Evolutionary conservation across 2,113 vertebrate genomes (phyloP), one percentile per base, ranked within the genome.

Genomic region (Phoenicopterus ruber): DNA sequence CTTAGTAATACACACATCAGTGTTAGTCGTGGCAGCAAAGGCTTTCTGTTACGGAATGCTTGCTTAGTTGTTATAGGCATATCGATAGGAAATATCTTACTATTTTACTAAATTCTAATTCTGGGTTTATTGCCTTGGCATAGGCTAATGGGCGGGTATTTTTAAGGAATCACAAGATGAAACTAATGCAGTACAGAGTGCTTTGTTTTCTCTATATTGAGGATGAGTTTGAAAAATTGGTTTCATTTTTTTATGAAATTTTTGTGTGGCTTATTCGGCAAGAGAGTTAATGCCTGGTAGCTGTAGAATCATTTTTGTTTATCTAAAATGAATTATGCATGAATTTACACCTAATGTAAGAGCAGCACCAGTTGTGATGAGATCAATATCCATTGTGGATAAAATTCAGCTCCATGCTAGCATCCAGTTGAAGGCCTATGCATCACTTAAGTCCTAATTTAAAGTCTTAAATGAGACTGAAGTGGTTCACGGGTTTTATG

Each of bases 231-330:
- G 79, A 93, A 97, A 96, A 95, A 78, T 78, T 11, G 6, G 10
- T 59, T 93, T 86, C 0, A 0, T 82, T 67, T 66, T 86, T 91
- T 92, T 49, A 83, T 83, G 79, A 82, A 58, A 80, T 77, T 94
- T 94, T 89, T 77, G 50, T 58, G 50, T 72, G 82, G 29, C 77
- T 97, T 97, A 67, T 92, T 96, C 31, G 36, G 81, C 61, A 84
- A 85, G 78, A 76, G 66, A 73, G 15, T 80, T 86, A 85, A 93
- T 93, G 66, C 52, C 91, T 73, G 19, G 40, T 88, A 90, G 66
- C 61, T 88, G 50, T 61, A 78, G 58, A 82, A 80, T 86, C 70
- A 69, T 74, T 90, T 90, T 96, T 90, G 32, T 79, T 88, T 82
- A 66, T 85, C 91, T 93, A 8, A 83, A 86, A 89, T 95, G 54